These are phyloP conservation scores for Onthophagus sagittarius DNA, from an alignment of 2,888 invertebrate genomes.

Conservation along the genomic window DNA sequence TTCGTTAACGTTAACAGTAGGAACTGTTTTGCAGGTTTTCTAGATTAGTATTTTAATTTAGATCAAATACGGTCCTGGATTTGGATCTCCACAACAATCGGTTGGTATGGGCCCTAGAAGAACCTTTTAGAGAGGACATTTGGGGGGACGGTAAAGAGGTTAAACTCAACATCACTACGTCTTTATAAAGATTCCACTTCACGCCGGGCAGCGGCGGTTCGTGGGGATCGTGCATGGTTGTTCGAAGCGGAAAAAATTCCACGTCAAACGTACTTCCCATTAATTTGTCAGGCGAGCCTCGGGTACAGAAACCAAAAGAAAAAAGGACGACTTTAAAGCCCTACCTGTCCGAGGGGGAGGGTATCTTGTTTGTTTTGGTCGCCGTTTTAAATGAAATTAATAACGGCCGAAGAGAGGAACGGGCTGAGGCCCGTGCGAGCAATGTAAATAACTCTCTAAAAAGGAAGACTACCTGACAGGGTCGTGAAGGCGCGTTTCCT, in stretches of 20 bases:
- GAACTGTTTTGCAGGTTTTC: too few species aligned
- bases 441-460: neutral
- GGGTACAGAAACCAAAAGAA: neutral
- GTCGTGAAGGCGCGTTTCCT: constrained; percentile 2
- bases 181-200: constrained; percentile 12
- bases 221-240: constrained; percentile 23
- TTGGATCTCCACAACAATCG: neutral
- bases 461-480: neutral
- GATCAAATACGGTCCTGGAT: neutral
- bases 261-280: constrained; percentile 29
- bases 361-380: constrained; percentile 8
- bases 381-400: constrained; percentile 10
- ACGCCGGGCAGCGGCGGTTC: constrained; percentile 21
- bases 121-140: neutral
- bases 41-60: too few species aligned
- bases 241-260: constrained; percentile 27
- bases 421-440: neutral
- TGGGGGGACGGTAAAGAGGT: neutral
- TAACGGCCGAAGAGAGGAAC: neutral
- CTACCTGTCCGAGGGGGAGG: neutral
- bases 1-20: too few species aligned
- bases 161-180: constrained; percentile 5
- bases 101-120: neutral
- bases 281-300: constrained; percentile 24
- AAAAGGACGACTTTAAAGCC: neutral